These are phyloP conservation scores for Lophochroa leadbeateri DNA, from an alignment of 2,113 vertebrate species.

Conservation along the genomic window DNA sequence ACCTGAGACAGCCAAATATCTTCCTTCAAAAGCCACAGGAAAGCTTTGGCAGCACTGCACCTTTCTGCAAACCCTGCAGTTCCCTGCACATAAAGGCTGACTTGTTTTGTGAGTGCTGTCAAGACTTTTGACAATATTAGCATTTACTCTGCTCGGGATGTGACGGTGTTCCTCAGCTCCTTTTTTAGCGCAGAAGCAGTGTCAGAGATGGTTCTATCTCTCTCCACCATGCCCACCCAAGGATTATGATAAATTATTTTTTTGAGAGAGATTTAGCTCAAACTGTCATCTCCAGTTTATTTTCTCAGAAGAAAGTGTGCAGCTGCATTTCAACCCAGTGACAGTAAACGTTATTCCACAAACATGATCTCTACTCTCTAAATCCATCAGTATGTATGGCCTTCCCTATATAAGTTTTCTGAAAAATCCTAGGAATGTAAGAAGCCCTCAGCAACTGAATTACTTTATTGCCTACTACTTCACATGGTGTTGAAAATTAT, in stretches of 20 bases:
- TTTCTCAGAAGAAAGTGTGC: neutral
- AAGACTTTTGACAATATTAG: neutral
- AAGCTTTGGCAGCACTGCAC: neutral
- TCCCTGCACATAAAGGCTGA: neutral
- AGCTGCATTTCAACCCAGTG: conserved; percentile 28
- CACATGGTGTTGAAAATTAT: neutral
- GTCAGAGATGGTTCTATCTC: neutral
- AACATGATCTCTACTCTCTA: conserved; percentile 16
- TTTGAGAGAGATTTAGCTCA: neutral
- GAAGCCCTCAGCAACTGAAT: neutral
- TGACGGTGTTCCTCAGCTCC: neutral
- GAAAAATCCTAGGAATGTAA: conserved; percentile 8
- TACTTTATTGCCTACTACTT: conserved; percentile 1
- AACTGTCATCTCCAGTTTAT: conserved; percentile 14
- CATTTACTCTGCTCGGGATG: neutral
- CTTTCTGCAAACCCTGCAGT: neutral
- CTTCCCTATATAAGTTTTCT: neutral
- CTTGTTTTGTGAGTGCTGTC: neutral
- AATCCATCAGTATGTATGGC: neutral
- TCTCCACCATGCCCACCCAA: neutral
- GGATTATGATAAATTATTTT: neutral
- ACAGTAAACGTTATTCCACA: neutral
- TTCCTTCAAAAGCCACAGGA: neutral
- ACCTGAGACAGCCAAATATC: neutral
- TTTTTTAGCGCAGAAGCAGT: neutral